Evolutionary conservation across 2,797 vertebrate genomes (phyloP).

Genomic region (Melanogrammus aeglefinus): DNA sequence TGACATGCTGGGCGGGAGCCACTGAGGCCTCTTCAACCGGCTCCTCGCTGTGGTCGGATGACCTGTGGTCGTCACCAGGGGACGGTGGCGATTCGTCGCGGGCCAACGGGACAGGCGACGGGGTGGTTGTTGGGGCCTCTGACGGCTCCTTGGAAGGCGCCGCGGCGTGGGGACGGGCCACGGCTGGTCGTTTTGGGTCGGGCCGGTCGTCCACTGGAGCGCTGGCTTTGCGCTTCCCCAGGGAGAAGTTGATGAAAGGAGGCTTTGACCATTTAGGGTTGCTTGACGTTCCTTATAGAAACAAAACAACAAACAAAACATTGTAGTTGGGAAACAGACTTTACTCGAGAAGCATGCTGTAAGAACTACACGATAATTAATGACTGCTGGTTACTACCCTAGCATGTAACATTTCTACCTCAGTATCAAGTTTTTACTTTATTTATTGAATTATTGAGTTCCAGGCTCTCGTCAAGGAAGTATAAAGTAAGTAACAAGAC

Average conservation of each 20-base stretch:
- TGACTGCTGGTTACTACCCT: too few relatives aligned
- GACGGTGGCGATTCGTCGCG: background rate
- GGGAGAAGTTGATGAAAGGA: conserved; percentile 39
- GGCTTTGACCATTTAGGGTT: background rate
- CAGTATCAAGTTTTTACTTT: too few relatives aligned
- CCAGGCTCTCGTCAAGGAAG: too few relatives aligned
- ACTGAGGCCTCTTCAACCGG: conserved; percentile 8
- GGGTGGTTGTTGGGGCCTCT: conserved; percentile 35
- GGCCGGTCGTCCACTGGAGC: conserved; percentile 38
- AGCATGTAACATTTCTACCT: too few relatives aligned
- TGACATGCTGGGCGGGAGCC: background rate
- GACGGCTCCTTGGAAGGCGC: background rate
- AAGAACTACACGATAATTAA: background rate
- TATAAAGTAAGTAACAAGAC: too few relatives aligned
- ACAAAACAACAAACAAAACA: too few relatives aligned
- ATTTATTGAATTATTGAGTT: too few relatives aligned
- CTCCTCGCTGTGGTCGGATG: background rate
- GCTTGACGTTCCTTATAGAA: conserved; percentile 38
- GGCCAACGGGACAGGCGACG: background rate
- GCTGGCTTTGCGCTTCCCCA: conserved; percentile 70
- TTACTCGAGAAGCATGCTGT: background rate
- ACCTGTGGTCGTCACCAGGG: conserved; percentile 12
- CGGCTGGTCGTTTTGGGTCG: conserved; percentile 38
- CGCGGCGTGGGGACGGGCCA: background rate
- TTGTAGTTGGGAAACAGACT: too few relatives aligned